Conservation (phyloP, 1,140 invertebrate species). For the Colletes latitarsis region DNA sequence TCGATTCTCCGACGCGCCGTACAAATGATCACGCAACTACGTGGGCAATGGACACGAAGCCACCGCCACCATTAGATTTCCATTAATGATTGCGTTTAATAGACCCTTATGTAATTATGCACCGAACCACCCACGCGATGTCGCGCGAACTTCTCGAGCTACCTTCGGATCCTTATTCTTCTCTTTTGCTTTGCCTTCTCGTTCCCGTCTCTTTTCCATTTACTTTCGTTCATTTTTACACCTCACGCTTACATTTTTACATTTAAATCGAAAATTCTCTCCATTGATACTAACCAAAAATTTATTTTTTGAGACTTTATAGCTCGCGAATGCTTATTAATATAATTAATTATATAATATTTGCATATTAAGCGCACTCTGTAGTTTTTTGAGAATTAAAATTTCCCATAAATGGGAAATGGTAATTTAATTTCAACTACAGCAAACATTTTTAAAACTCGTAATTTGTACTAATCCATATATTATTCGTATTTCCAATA, state of each 20-base stretch:
- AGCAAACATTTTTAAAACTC: too few species aligned
- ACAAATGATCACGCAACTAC: constrained; percentile 46
- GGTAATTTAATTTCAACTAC: too few species aligned
- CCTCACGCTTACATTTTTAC: neutral
- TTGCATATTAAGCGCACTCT: too few species aligned
- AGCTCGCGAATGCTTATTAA: too few species aligned
- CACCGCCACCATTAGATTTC: constrained; percentile 44
- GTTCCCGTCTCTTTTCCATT: neutral
- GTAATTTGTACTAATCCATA: too few species aligned
- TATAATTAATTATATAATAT: too few species aligned
- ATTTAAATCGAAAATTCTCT: too few species aligned
- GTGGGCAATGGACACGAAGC: constrained; percentile 11
- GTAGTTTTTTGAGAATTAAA: too few species aligned
- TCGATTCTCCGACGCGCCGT: constrained; percentile 6
- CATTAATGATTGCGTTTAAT: constrained; percentile 53
- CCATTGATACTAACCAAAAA: too few species aligned
- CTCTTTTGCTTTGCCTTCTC: neutral
- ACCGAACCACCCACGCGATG: constrained; percentile 31
- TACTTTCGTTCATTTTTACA: neutral
- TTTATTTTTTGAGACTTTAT: too few species aligned
- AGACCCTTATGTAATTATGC: constrained; percentile 51
- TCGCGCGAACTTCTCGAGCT: neutral
- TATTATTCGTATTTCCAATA: too few species aligned
- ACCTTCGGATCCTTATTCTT: neutral
- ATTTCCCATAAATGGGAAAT: too few species aligned